A percentile compares a stretch with the other conserved stretches of the same genome.
Conservation (phyloP, 2,113 vertebrate species). For the Tragelaphus imberbis region DNA sequence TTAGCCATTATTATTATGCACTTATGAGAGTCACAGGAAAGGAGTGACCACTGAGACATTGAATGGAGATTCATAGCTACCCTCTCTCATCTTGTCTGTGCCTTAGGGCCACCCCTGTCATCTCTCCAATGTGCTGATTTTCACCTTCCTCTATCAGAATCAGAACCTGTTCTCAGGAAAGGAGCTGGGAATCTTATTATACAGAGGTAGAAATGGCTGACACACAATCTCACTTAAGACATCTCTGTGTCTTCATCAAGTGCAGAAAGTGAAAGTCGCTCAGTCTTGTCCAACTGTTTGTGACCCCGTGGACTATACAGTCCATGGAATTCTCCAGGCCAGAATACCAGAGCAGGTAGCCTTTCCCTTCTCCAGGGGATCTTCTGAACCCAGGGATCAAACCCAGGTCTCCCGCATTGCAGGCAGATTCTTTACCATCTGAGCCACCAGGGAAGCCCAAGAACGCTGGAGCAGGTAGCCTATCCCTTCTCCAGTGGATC, state of each 20-base stretch:
- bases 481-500: background rate
- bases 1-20: background rate
- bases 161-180: background rate
- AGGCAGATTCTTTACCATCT: background rate
- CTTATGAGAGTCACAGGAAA: background rate
- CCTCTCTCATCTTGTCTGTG: background rate
- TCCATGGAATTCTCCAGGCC: background rate
- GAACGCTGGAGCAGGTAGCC: background rate
- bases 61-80: background rate
- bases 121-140: background rate
- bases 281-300: background rate
- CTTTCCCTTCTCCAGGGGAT: background rate
- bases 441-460: background rate
- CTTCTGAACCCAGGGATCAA: background rate
- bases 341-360: background rate
- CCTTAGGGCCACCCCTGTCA: background rate
- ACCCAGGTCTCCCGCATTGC: background rate
- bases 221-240: background rate
- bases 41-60: background rate
- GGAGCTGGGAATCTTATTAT: background rate
- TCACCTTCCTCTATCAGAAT: constrained; percentile 4
- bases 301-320: background rate
- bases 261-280: background rate
- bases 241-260: background rate
- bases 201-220: background rate